phyloP scores from a whole-genome alignment of 2,797 vertebrate species.

The Megaceryle alcyon region DNA sequence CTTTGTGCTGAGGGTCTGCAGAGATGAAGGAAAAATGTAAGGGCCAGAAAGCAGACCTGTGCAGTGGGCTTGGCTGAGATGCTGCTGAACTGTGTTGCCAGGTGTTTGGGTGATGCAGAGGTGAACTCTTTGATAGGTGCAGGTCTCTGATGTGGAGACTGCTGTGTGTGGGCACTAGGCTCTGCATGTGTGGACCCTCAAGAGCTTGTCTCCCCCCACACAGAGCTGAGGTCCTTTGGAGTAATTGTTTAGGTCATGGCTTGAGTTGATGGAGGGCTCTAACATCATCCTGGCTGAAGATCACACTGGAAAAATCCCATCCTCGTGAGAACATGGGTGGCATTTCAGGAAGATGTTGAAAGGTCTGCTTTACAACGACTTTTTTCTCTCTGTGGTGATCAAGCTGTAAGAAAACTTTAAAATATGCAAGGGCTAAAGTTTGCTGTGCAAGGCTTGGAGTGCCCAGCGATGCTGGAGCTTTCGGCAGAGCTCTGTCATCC shows the following conservation, averaged over 20 bases:
- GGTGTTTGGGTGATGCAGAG: neutral
- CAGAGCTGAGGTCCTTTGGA: neutral
- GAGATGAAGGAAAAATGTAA: neutral
- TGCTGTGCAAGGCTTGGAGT: neutral
- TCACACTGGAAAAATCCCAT: neutral
- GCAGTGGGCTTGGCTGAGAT: neutral
- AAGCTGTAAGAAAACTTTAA: neutral
- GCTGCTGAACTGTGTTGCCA: neutral
- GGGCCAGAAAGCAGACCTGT: neutral
- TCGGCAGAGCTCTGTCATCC: neutral
- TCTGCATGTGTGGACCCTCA: accelerated
- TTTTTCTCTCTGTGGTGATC: neutral
- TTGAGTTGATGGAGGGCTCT: neutral
- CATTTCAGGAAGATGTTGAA: neutral
- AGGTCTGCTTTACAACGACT: neutral
- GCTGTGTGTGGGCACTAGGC: accelerated
- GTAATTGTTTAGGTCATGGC: neutral
- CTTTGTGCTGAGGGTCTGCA: neutral
- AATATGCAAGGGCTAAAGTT: neutral
- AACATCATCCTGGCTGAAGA: neutral
- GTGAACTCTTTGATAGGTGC: neutral
- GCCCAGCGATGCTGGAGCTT: neutral
- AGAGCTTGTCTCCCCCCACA: neutral
- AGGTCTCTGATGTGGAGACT: neutral
- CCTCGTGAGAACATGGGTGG: neutral